Conservation (phyloP, 2,888 invertebrate species). For the Dryobota labecula region DNA sequence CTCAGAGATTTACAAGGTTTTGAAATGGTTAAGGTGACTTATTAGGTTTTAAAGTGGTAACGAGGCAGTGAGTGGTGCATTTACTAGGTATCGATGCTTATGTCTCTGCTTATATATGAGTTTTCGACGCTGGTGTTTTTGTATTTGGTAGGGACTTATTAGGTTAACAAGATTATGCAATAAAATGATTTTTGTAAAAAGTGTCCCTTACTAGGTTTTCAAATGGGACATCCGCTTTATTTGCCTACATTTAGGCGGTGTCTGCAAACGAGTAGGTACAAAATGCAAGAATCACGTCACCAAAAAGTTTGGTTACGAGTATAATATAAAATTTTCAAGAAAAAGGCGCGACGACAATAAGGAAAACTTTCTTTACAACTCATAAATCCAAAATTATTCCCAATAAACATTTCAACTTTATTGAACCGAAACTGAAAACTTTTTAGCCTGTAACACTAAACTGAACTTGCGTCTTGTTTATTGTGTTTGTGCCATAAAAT, state of each 20-base stretch:
- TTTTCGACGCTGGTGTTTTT: too few relatives aligned
- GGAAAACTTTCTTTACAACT: conserved; percentile 42
- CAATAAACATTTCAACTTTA: conserved; percentile 52
- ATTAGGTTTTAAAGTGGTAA: too few relatives aligned
- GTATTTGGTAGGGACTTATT: too few relatives aligned
- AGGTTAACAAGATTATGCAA: too few relatives aligned
- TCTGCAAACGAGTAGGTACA: background rate
- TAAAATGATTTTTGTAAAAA: too few relatives aligned
- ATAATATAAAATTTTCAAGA: conserved; percentile 28
- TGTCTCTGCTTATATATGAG: too few relatives aligned
- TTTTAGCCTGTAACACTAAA: conserved; percentile 53
- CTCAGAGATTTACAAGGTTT: too few relatives aligned
- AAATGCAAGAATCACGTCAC: background rate
- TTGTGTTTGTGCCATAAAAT: conserved; percentile 60
- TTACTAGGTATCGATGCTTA: too few relatives aligned
- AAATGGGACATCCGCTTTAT: too few relatives aligned
- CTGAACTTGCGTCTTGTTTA: conserved; percentile 51
- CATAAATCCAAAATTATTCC: conserved; percentile 51
- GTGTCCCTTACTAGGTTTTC: too few relatives aligned
- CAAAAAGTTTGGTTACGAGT: conserved; percentile 26
- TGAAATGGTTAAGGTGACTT: too few relatives aligned
- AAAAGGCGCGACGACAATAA: conserved; percentile 5
- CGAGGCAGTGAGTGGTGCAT: too few relatives aligned
- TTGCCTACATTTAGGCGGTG: background rate
- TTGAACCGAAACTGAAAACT: conserved; percentile 59